A percentile compares a stretch with the other conserved stretches of the same genome.
These are phyloP conservation scores for Agriopis marginaria DNA, from an alignment of 2,888 invertebrate genomes.

Conservation along the genomic window DNA sequence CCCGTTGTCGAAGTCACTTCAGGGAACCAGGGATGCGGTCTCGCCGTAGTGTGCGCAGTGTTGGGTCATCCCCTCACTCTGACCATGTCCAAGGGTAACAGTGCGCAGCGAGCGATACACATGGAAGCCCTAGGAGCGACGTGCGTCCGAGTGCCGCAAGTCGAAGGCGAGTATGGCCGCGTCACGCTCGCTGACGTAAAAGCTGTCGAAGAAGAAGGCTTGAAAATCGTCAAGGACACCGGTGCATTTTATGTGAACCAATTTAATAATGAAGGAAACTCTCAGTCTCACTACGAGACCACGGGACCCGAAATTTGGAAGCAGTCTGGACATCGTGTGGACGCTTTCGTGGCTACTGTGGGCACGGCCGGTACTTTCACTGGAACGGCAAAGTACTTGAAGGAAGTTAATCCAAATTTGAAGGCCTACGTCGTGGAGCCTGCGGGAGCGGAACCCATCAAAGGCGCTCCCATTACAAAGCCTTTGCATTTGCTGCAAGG, in stretches of 20 bases:
- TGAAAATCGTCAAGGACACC: slow-evolving; percentile 65
- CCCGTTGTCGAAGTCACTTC: slow-evolving; percentile 78
- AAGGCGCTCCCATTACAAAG: slow-evolving; percentile 73
- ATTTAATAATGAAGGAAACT: slow-evolving; percentile 71
- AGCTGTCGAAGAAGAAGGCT: slow-evolving; percentile 69
- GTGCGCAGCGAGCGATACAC: slow-evolving; percentile 76
- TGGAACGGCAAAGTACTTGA: slow-evolving; percentile 74
- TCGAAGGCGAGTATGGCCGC: slow-evolving; percentile 78
- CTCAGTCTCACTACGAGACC: slow-evolving; percentile 70
- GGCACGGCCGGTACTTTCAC: slow-evolving; percentile 79
- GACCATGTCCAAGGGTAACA: slow-evolving; percentile 80
- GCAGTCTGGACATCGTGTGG: slow-evolving; percentile 76
- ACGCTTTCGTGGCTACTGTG: slow-evolving; percentile 76
- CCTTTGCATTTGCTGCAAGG: slow-evolving; percentile 79
- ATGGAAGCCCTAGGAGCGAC: slow-evolving; percentile 81
- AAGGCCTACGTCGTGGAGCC: slow-evolving; percentile 76
- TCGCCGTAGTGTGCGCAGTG: slow-evolving; percentile 79
- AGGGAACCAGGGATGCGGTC: slow-evolving; percentile 80
- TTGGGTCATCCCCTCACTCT: slow-evolving; percentile 75
- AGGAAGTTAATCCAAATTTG: slow-evolving; percentile 72
- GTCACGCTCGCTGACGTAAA: slow-evolving; percentile 76
- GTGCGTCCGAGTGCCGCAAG: slow-evolving; percentile 76
- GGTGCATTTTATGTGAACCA: slow-evolving; percentile 77
- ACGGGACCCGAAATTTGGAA: slow-evolving; percentile 82
- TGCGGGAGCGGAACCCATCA: slow-evolving; percentile 74